phyloP scores from a whole-genome alignment of 2,888 invertebrate species.

The Busseola fusca region DNA sequence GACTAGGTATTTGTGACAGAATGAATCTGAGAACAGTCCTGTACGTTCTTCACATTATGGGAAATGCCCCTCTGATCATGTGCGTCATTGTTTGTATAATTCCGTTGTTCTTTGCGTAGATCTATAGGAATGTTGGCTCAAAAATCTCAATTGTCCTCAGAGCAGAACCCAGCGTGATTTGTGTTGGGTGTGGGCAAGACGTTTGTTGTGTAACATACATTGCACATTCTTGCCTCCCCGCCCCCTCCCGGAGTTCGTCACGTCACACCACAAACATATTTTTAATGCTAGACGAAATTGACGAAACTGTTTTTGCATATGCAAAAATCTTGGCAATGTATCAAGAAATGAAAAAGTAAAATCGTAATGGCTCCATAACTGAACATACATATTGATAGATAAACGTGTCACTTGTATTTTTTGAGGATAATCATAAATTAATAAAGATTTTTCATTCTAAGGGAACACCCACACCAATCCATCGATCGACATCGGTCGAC shows the following conservation, averaged over 20 bases:
- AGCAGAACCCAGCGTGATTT: neutral
- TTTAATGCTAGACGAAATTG: constrained; percentile 16
- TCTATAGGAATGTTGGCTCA: neutral
- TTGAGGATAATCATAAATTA: neutral
- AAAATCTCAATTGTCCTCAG: constrained; percentile 1
- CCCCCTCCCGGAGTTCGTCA: neutral
- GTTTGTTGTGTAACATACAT: neutral
- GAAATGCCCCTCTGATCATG: neutral
- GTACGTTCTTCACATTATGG: neutral
- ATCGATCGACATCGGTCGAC: too few species aligned
- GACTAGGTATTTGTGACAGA: neutral
- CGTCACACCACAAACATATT: constrained; percentile 28
- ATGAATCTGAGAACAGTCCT: neutral
- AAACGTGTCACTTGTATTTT: neutral
- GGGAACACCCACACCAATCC: too few species aligned
- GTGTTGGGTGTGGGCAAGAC: neutral
- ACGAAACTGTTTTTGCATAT: constrained; percentile 11
- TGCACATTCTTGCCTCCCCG: neutral
- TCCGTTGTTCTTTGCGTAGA: neutral
- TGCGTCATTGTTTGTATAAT: neutral
- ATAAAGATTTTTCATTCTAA: neutral
- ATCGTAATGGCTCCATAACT: neutral
- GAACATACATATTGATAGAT: neutral
- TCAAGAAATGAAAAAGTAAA: constrained; percentile 15
- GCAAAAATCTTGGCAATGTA: constrained; percentile 26